Evolutionary conservation across 2,113 vertebrate genomes (phyloP), one percentile per base, ranked within the genome.

Genomic region (Ascaphus truei): DNA sequence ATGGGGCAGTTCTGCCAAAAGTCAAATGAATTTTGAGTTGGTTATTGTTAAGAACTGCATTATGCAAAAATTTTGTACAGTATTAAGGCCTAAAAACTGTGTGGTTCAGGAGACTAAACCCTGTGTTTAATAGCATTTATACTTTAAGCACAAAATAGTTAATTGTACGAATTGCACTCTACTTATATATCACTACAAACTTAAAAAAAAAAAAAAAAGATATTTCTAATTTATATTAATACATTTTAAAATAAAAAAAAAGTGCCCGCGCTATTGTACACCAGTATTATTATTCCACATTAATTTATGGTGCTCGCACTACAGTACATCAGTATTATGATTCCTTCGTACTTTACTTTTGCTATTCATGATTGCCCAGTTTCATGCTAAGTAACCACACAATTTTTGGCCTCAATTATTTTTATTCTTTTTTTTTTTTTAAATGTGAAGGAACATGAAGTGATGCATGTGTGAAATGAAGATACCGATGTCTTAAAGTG

Each of bases 211-310:
- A 93, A 86, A 71, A 84, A 83, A 92, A 89, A 95, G 91, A 91
- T 95, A 96, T 96, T 91, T 95, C 95, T 93, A 94, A 97, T 99
- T 98, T 99, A 98, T 99, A 99, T 98, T 99, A 98, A 98, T 98
- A 98, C 93, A 84, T 94, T 92, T 89, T 80, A 84, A 89, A n/a
- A n/a, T n/a, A n/a, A n/a, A n/a, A n/a, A n/a, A 30, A 90, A 91
- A 88, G 91, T 92, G 91, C 91, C 90, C 88, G 91, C 93, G 92
- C 94, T 92, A 90, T 86, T 88, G 85, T 87, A 88, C 88, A 86
- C 86, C 90, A 90, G 86, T 91, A 89, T 91, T 91, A 85, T 90
- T 85, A 79, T 82, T 88, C 82, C 83, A 86, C 75, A 84, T 91
- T 92, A 91, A 92, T 90, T 92, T 92, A 92, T 90, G 68, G 91